Base-by-base conservation (phyloP, 2,888 invertebrate genomes). In the Noctua janthina region DNA sequence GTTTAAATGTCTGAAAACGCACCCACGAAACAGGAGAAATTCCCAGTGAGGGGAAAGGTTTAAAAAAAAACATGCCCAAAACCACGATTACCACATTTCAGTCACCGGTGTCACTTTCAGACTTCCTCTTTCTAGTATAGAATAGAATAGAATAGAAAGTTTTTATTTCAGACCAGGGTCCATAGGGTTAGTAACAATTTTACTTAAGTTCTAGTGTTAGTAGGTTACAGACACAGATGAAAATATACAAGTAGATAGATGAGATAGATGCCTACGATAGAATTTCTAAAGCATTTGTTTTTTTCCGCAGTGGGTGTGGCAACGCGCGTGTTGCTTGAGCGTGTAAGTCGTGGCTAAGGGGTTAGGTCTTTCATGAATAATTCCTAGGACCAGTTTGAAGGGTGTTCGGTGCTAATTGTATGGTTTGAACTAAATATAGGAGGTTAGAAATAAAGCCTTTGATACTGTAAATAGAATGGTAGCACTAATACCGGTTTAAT, bases 331-430 rank as follows among this genome's bases (percentile, higher is more conserved):
- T 15, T n/a, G 0, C n/a, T 46, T 10, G 15, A 68, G n/a, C n/a
- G 39, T 2, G 7, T 67, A 43, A 1, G 0, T n/a, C 17, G n/a
- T 68, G 68, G 17, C 46, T 17, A 46, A 46, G 68, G n/a, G 67
- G 2, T 68, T n/a, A 17, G 23, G 7, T 15, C 54, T 78, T 83
- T 85, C 75, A 75, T 85, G 10, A 75, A 83, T 83, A 69, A 78
- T 83, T 83, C 46, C 17, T 70, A 17, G 15, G 43, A 59, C 46
- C 35, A 62, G 15, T 78, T 39, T 59, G 23, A 78, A 78, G 35
- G 46, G 56, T 74, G 35, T n/a, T 17, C 2, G 20, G 67, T 13
- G 3, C 2, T 56, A 66, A 74, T 70, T 35, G 11, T 54, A 54
- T 20, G 13, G 43, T 46, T 78, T 17, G 2, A 13, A 13, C 6